phyloP scores from a whole-genome alignment of 1,140 invertebrate species.

The Sinella curviseta region DNA sequence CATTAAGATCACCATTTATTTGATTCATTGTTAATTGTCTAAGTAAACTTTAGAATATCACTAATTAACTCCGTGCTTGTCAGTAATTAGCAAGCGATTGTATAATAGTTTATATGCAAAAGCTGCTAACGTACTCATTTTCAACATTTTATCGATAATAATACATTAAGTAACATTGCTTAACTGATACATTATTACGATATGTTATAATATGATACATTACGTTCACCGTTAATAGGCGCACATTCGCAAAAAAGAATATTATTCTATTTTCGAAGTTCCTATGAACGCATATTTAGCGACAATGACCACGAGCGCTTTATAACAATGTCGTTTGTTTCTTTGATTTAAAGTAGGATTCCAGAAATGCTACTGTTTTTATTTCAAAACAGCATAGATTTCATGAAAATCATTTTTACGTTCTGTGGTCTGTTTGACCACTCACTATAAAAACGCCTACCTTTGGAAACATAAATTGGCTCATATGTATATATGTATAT shows the following conservation, averaged over 20 bases:
- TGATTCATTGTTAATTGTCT: neutral
- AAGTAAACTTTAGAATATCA: neutral
- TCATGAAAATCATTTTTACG: conserved; percentile 1
- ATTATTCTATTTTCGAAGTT: too few species aligned
- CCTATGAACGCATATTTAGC: neutral
- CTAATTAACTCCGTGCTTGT: neutral
- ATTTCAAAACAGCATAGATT: conserved; percentile 22
- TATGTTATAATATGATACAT: neutral
- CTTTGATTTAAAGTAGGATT: neutral
- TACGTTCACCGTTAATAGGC: neutral
- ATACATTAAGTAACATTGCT: neutral
- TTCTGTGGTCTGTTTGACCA: neutral
- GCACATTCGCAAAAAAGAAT: too few species aligned
- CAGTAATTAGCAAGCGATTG: neutral
- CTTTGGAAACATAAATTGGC: too few species aligned
- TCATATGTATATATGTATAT: too few species aligned
- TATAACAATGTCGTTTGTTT: too few species aligned
- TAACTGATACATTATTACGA: neutral
- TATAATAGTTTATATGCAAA: neutral
- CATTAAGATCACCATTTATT: neutral
- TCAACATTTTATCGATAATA: neutral
- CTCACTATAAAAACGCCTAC: neutral
- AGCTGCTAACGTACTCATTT: neutral
- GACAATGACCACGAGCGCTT: too few species aligned
- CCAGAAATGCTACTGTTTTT: conserved; percentile 25